A percentile compares a stretch with the other conserved stretches of the same genome.
Conservation (phyloP, 2,113 vertebrate genomes). For the Dicrurus megarhynchus region DNA sequence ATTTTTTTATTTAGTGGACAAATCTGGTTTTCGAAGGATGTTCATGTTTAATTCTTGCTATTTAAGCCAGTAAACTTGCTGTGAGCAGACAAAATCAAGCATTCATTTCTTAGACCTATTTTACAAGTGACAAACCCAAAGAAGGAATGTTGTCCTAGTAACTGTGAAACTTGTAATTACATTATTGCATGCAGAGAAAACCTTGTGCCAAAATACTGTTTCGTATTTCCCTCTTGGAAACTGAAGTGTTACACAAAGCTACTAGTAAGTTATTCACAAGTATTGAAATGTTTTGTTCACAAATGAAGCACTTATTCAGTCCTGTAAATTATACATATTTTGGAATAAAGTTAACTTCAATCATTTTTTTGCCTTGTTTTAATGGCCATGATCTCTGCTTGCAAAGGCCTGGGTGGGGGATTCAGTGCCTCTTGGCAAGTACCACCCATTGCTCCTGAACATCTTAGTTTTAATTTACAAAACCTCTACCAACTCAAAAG, state of each 20-base stretch:
- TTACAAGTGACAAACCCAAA: conserved; percentile 57
- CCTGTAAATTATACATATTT: conserved; percentile 60
- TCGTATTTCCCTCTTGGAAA: conserved; percentile 27
- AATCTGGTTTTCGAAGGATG: background rate
- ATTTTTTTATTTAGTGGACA: background rate
- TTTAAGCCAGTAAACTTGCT: conserved; percentile 19
- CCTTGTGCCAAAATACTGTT: conserved; percentile 37
- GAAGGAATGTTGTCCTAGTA: conserved; percentile 53
- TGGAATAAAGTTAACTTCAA: conserved; percentile 55
- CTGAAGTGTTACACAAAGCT: conserved; percentile 32
- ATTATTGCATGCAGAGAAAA: conserved; percentile 60
- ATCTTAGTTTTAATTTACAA: background rate
- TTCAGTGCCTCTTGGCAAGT: background rate
- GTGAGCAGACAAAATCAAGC: background rate
- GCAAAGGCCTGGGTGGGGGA: background rate
- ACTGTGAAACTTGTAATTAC: conserved; percentile 36
- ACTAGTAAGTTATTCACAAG: conserved; percentile 36
- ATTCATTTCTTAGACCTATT: conserved; percentile 7
- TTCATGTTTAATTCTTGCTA: background rate
- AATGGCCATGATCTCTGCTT: background rate
- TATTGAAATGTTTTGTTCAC: conserved; percentile 31
- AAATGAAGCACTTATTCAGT: conserved; percentile 39
- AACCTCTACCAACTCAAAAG: background rate
- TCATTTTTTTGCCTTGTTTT: conserved; percentile 47
- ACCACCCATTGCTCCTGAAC: background rate